phyloP scores from a whole-genome alignment of 2,888 invertebrate species.

The Tricholauxania praeusta region DNA sequence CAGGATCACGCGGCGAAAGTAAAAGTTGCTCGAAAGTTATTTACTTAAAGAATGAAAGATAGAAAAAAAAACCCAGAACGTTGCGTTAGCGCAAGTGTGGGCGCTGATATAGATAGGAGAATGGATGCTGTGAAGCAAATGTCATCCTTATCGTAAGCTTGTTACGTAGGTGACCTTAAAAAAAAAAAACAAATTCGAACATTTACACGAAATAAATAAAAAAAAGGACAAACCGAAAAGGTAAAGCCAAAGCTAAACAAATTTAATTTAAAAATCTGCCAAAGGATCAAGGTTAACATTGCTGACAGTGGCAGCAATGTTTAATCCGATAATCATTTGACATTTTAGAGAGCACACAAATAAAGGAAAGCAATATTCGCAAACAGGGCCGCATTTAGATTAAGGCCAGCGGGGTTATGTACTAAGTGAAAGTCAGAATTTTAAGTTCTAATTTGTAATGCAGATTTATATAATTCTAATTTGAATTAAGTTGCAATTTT shows the following conservation, averaged over 20 bases:
- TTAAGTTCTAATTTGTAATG: too few relatives aligned
- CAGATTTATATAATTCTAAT: too few relatives aligned
- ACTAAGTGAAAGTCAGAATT: too few relatives aligned
- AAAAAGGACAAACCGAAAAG: not conserved
- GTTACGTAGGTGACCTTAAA: conserved; percentile 24
- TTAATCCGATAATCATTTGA: conserved; percentile 27
- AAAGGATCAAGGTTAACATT: conserved; percentile 29
- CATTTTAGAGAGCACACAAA: not conserved
- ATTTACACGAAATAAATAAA: conserved; percentile 29
- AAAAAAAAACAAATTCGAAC: conserved; percentile 12
- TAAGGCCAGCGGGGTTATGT: too few relatives aligned
- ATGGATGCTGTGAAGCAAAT: not conserved
- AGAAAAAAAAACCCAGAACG: too few relatives aligned
- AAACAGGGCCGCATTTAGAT: too few relatives aligned
- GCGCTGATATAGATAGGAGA: not conserved
- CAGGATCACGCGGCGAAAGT: conserved; percentile 25
- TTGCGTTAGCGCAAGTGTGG: not conserved
- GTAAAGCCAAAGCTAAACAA: conserved; percentile 17
- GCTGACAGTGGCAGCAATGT: not conserved
- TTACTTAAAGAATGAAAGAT: not conserved
- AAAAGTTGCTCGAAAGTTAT: conserved; percentile 27
- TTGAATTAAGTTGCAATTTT: too few relatives aligned
- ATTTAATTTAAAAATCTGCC: conserved; percentile 21
- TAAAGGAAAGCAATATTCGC: too few relatives aligned
- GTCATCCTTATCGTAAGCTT: conserved; percentile 2